Conservation (phyloP, 2,797 vertebrate genomes). For the Rhinophrynus dorsalis region DNA sequence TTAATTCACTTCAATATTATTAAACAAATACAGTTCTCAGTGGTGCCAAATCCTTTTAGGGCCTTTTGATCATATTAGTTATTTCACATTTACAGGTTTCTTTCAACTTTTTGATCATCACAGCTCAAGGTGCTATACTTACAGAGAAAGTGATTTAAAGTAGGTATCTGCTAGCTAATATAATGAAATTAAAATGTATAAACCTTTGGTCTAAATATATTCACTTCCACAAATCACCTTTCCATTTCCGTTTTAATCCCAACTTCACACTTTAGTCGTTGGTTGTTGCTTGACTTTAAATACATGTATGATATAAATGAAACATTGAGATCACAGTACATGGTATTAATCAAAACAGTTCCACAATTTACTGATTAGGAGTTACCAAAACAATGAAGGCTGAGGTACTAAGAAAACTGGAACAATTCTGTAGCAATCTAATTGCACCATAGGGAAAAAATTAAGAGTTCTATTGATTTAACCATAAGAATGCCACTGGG, state of each 20-base stretch:
- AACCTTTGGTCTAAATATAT: not conserved
- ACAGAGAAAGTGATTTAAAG: not conserved
- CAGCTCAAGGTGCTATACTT: not conserved
- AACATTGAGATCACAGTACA: not conserved
- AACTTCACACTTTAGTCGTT: not conserved
- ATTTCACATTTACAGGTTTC: conserved; percentile 63
- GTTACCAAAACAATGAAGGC: no score
- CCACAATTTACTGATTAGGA: no score
- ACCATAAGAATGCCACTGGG: no score
- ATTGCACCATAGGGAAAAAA: no score
- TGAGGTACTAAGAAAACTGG: no score
- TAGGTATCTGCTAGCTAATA: no score
- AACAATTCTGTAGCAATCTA: no score
- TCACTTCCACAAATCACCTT: conserved; percentile 59
- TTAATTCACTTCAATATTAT: conserved; percentile 71
- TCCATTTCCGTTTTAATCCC: conserved; percentile 60
- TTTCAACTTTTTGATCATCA: conserved; percentile 45
- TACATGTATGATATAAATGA: not conserved
- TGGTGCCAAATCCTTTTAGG: conserved; percentile 67
- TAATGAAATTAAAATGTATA: not conserved
- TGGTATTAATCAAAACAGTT: no score
- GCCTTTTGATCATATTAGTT: conserved; percentile 71
- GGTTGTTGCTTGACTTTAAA: not conserved
- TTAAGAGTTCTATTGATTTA: no score
- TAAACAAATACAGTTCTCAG: conserved; percentile 67